phyloP scores from a whole-genome alignment of 2,797 vertebrate species.

The Anguilla obscura region DNA sequence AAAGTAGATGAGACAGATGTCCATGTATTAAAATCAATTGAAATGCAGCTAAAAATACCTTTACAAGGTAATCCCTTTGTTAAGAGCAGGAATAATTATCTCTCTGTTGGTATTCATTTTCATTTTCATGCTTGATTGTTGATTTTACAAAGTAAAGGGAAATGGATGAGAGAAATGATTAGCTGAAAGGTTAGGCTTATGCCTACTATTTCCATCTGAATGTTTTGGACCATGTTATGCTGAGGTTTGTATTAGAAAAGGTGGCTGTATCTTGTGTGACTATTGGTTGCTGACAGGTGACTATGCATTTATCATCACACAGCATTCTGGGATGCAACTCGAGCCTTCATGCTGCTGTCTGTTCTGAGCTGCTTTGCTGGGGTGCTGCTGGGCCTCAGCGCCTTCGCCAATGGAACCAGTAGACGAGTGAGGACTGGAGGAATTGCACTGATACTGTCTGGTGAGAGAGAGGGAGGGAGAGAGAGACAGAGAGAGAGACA shows the following conservation, averaged over 20 bases:
- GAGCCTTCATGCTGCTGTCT: constrained; percentile 88
- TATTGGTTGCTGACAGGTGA: background rate
- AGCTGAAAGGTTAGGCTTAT: background rate
- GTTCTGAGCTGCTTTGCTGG: constrained; percentile 80
- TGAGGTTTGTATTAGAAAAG: background rate
- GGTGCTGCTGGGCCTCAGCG: constrained; percentile 80
- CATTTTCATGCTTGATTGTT: background rate
- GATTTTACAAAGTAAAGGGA: background rate
- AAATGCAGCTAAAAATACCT: background rate
- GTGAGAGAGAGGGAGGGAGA: background rate
- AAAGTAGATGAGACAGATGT: background rate
- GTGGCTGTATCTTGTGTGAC: background rate
- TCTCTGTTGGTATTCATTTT: background rate
- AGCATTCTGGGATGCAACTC: constrained; percentile 87
- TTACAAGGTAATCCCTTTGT: background rate
- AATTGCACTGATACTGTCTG: constrained; percentile 15
- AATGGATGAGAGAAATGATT: background rate
- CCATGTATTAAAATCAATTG: background rate
- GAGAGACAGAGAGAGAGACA: background rate
- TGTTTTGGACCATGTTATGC: background rate
- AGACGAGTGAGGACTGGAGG: constrained; percentile 11
- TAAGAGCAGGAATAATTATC: background rate
- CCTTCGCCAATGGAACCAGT: constrained; percentile 63
- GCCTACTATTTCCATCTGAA: background rate
- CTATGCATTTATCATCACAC: constrained; percentile 15